Conservation (phyloP, 1,140 invertebrate genomes). For the Sarcophaga peregrina region DNA sequence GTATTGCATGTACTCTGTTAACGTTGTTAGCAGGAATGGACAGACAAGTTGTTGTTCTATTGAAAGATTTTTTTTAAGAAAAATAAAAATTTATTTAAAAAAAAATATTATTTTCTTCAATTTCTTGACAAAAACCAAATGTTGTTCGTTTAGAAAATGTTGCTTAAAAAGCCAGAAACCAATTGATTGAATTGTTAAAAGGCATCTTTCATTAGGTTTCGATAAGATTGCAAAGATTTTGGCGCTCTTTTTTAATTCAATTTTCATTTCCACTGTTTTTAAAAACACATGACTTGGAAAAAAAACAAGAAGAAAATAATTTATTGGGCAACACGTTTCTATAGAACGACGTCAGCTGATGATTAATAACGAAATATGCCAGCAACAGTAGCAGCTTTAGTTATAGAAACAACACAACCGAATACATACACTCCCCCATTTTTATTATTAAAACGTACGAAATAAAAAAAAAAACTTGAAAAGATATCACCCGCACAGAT, state of each 20-base stretch:
- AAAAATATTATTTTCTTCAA: neutral
- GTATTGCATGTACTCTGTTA: no score
- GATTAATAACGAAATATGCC: constrained; percentile 39
- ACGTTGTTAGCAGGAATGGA: no score
- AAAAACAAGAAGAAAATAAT: constrained; percentile 7
- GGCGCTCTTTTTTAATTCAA: neutral
- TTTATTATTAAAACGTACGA: no score
- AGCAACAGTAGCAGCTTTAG: neutral
- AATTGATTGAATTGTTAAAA: no score
- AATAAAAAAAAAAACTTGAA: no score
- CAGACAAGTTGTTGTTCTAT: neutral
- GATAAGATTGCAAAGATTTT: neutral
- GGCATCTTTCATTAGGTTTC: neutral
- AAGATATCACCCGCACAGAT: no score
- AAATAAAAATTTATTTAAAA: constrained; percentile 1
- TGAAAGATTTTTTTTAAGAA: neutral
- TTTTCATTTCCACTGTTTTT: neutral
- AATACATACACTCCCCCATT: no score
- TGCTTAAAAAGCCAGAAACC: no score
- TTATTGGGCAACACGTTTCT: neutral
- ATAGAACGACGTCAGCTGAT: constrained; percentile 33
- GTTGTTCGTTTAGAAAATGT: neutral
- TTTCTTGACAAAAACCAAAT: constrained; percentile 34
- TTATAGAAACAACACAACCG: no score
- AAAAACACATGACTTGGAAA: constrained; percentile 11